phyloP scores from a whole-genome alignment of 1,140 invertebrate species.

The Drosophila pallidifrons region DNA sequence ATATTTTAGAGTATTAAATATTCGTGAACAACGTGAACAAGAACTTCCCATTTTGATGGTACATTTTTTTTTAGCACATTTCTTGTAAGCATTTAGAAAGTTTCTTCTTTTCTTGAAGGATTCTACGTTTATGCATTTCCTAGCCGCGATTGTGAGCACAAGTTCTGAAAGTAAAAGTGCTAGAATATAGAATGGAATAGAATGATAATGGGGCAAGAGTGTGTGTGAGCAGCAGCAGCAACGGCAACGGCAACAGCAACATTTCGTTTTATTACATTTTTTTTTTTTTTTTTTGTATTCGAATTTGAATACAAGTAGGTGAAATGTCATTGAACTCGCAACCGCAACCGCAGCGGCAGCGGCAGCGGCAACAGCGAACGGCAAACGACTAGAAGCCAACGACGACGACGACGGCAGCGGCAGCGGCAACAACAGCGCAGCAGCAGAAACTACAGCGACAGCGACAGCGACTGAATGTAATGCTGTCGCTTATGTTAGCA shows the following conservation, averaged over 20 bases:
- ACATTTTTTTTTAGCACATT: not conserved
- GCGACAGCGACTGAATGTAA: conserved; percentile 30
- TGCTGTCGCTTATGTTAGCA: conserved; percentile 8
- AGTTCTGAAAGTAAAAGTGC: conserved; percentile 62
- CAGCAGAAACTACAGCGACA: conserved; percentile 9
- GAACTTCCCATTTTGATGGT: too few species aligned
- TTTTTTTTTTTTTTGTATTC: conserved; percentile 32
- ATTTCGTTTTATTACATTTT: conserved; percentile 47
- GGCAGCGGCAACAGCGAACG: conserved; percentile 8
- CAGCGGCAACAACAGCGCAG: not conserved
- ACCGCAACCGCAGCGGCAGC: conserved; percentile 37
- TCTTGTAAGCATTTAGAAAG: not conserved
- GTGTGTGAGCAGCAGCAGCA: conserved; percentile 4
- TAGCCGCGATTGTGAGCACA: not conserved
- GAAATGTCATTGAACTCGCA: conserved; percentile 82
- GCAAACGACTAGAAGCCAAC: conserved; percentile 10
- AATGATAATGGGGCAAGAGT: not conserved
- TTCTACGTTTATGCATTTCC: not conserved
- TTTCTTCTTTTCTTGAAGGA: not conserved
- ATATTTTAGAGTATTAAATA: not conserved
- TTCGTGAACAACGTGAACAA: not conserved
- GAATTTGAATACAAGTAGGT: conserved; percentile 77
- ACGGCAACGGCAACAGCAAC: conserved; percentile 16
- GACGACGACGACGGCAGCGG: conserved; percentile 13
- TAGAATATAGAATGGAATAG: not conserved